These are phyloP conservation scores for Heliconius ethilla DNA, from an alignment of 2,888 invertebrate species.

Conservation along the genomic window DNA sequence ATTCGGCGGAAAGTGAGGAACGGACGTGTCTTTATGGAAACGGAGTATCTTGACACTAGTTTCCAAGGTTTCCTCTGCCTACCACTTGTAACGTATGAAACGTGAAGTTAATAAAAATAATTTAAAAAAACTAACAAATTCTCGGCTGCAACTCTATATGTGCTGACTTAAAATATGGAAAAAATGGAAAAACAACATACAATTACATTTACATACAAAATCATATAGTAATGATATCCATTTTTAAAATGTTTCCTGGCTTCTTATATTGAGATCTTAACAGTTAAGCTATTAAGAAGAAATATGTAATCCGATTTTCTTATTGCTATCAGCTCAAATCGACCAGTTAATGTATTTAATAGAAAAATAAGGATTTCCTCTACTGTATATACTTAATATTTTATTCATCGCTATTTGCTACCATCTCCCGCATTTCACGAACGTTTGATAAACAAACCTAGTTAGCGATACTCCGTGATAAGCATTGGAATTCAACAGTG, in stretches of 20 bases:
- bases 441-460: slow-evolving; percentile 1
- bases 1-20: too few species aligned
- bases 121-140: too few species aligned
- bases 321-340: neutral
- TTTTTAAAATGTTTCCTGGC: neutral
- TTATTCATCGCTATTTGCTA: neutral
- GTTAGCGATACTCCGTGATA: slow-evolving; percentile 5
- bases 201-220: neutral
- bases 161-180: too few species aligned
- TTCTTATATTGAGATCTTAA: neutral
- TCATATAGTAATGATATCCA: neutral
- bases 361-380: neutral
- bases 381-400: neutral
- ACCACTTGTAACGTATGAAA: too few species aligned
- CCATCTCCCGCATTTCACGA: neutral
- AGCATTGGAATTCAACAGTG: neutral
- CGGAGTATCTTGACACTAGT: too few species aligned
- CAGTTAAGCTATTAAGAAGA: neutral
- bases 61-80: too few species aligned
- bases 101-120: too few species aligned
- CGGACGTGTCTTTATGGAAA: too few species aligned
- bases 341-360: neutral
- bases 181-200: too few species aligned
- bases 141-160: too few species aligned
- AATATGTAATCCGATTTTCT: neutral